Percentiles rank a stretch among this genome's conserved stretches.
These are phyloP conservation scores for Drosophila engyochracea DNA, from an alignment of 2,888 invertebrate species.

Conservation along the genomic window DNA sequence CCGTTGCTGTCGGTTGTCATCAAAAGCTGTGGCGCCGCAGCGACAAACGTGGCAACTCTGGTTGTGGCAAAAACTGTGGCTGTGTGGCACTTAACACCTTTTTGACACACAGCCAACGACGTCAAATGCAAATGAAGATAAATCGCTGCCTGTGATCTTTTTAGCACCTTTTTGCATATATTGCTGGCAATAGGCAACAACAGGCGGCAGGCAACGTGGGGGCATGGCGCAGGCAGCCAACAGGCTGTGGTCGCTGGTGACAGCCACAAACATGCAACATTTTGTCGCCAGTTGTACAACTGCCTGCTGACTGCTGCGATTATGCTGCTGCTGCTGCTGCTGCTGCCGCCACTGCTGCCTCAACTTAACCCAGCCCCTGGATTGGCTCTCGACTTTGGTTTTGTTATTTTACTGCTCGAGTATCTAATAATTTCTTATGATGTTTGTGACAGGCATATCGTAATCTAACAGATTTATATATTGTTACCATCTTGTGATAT, in stretches of 20 bases:
- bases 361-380: constrained; percentile 28
- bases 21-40: constrained; percentile 72
- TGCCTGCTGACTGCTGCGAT: constrained; percentile 34
- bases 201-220: constrained; percentile 27
- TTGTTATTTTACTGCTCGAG: constrained; percentile 21
- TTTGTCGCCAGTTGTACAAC: constrained; percentile 78
- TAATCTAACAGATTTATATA: constrained; percentile 41
- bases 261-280: constrained; percentile 80
- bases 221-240: constrained; percentile 32
- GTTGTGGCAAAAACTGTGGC: constrained; percentile 19
- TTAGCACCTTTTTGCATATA: constrained; percentile 81
- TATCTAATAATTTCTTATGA: constrained; percentile 51
- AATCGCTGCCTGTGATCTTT: constrained; percentile 82
- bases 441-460: constrained; percentile 54
- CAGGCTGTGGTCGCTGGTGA: constrained; percentile 59
- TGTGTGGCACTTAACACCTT: constrained; percentile 78
- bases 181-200: constrained; percentile 49
- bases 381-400: constrained; percentile 17
- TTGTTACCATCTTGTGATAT: constrained; percentile 19
- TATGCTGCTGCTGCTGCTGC: constrained; percentile 23
- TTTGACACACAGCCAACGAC: constrained; percentile 79
- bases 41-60: constrained; percentile 31
- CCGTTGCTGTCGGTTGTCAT: constrained; percentile 68
- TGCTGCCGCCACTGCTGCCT: constrained; percentile 45
- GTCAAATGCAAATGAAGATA: constrained; percentile 83